phyloP scores from a whole-genome alignment of 2,113 vertebrate genomes.

The Thamnophis sirtalis region DNA sequence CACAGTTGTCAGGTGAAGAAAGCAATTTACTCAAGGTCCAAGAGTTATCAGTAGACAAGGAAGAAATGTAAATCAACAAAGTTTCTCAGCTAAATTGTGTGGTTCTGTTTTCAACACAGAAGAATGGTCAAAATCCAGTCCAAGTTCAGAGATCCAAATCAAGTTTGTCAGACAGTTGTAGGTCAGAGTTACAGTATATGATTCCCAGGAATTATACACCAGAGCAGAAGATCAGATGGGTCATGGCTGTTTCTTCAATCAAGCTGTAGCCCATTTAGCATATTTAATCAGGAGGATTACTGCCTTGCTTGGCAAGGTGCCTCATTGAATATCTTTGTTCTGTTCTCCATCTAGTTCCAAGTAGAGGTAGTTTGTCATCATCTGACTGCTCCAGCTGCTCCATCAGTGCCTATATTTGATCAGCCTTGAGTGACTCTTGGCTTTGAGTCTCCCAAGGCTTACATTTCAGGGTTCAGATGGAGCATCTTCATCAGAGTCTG shows the following conservation, averaged over 20 bases:
- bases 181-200: neutral
- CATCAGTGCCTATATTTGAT: neutral
- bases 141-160: neutral
- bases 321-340: neutral
- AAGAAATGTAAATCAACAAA: neutral
- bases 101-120: neutral
- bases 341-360: neutral
- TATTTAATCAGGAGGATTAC: neutral
- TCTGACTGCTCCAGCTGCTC: neutral
- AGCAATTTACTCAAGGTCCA: neutral
- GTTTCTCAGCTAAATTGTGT: neutral
- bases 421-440: neutral
- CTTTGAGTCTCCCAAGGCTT: neutral
- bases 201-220: neutral
- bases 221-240: neutral
- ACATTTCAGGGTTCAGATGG: neutral
- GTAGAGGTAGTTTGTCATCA: neutral
- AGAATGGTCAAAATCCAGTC: neutral
- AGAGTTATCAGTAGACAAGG: neutral
- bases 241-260: neutral
- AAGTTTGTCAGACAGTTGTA: neutral
- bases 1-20: neutral
- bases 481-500: neutral
- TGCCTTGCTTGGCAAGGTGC: neutral
- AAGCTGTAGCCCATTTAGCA: neutral